Percentiles rank a stretch among this genome's conserved stretches.
Evolutionary conservation across 2,888 invertebrate genomes (phyloP).

Genomic region (Dicyrtoma fusca): DNA sequence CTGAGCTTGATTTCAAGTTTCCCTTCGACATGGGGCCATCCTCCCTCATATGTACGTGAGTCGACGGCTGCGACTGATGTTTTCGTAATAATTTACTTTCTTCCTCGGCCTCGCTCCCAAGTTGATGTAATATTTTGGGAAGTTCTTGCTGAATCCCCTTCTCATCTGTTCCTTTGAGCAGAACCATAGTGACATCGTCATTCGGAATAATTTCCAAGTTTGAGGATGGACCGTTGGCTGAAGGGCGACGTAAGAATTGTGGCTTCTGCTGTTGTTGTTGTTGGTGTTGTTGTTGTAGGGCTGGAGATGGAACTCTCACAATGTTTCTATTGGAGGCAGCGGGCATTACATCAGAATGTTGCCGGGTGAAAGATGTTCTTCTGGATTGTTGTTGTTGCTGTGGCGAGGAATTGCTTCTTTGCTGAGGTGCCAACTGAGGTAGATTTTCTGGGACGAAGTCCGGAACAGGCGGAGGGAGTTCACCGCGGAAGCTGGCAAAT

Average conservation of each 20-base stretch:
- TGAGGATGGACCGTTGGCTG: background rate
- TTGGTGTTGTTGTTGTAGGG: background rate
- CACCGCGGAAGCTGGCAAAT: constrained; percentile 45
- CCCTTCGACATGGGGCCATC: background rate
- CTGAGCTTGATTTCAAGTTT: background rate
- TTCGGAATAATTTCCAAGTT: constrained; percentile 32
- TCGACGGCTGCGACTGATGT: constrained; percentile 1
- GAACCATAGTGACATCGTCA: constrained; percentile 35
- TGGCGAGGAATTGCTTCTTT: no score
- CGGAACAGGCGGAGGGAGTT: constrained; percentile 48
- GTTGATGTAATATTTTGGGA: constrained; percentile 31
- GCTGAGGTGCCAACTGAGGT: constrained; percentile 40
- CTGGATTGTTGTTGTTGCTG: background rate
- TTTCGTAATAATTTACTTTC: constrained; percentile 11
- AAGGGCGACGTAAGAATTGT: background rate
- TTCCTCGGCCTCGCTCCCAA: background rate
- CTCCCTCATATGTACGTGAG: background rate
- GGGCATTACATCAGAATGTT: background rate
- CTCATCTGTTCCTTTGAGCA: constrained; percentile 26
- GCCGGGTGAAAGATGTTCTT: background rate
- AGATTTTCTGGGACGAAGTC: constrained; percentile 43
- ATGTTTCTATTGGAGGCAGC: background rate
- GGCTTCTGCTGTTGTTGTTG: background rate
- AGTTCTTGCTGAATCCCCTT: constrained; percentile 18
- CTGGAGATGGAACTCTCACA: background rate